Evolutionary conservation across 2,113 vertebrate genomes (phyloP), one percentile per base, ranked within the genome.

Genomic region (Tamias sibiricus): DNA sequence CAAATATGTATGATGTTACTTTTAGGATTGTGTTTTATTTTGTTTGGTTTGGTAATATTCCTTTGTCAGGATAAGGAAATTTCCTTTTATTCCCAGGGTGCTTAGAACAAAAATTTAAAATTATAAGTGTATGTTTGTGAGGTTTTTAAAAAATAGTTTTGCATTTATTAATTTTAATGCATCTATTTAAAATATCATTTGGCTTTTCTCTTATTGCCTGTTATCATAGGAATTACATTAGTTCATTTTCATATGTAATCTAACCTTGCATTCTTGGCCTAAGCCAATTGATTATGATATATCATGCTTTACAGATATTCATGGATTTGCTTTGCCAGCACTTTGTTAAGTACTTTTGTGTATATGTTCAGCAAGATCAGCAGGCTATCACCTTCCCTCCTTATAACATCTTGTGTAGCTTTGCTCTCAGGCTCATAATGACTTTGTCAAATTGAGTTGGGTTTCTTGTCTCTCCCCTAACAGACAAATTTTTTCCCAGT

Each of bases 101-200:
- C 14, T 44, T 14, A 37, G 40, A 74, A n/a, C 20, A 52, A 37
- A 49, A 19, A 30, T 47, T 85, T 85, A 16, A 28, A 82, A 42
- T 32, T 81, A 11, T 28, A 62, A 64, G 64, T 62, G 14, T 80
- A 6, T 62, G 32, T 57, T 81, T 81, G n/a, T 62, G 24, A 42
- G 69, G 37, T 9, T 24, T 24, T 92, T 35, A 54, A 57, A 80
- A 85, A 30, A 62, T 17, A 12, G 32, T 44, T 26, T 72, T 81
- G 32, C 77, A 74, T 75, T 59, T 91, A 42, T 92, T 3, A 62
- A n/a, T 69, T 69, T 62, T 69, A n/a, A 69, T n/a, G 35, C 32
- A 69, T 69, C 66, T 69, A n/a, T 69, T 86, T 89, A 54, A 82
- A 72, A 66, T 4, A 92, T 90, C 62, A 69, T 66, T 77, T 91